phyloP scores from a whole-genome alignment of 1,140 invertebrate species.

The Doryteuthis pealeii region DNA sequence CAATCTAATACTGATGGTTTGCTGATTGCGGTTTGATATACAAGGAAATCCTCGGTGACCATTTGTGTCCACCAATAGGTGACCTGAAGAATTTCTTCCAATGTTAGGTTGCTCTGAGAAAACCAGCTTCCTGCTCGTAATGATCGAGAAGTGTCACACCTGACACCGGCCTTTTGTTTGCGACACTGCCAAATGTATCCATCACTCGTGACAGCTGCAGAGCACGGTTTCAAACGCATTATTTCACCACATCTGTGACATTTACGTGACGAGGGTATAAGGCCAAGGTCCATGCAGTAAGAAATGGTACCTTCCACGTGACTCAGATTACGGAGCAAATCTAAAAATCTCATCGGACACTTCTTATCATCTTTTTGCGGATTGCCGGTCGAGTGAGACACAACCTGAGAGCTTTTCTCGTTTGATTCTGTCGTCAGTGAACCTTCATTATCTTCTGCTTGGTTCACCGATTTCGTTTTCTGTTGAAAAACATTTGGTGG shows the following conservation, averaged over 20 bases:
- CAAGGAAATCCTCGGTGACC: neutral
- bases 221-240: neutral
- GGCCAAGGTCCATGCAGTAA: slow-evolving; percentile 1
- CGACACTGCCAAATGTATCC: neutral
- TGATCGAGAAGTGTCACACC: neutral
- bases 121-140: slow-evolving; percentile 17
- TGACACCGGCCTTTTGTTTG: neutral
- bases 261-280: neutral
- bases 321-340: neutral
- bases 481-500: too few species aligned
- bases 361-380: neutral
- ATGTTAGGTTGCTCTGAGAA: slow-evolving; percentile 7
- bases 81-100: slow-evolving; percentile 11
- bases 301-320: neutral
- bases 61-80: slow-evolving; percentile 11
- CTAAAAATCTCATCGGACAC: neutral
- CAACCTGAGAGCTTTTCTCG: neutral
- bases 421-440: too few species aligned
- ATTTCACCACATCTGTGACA: neutral
- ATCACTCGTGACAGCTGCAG: neutral
- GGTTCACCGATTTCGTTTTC: too few species aligned
- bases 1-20: slow-evolving; percentile 13
- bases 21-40: neutral
- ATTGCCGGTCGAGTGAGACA: neutral
- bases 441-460: too few species aligned